Evolutionary conservation across 2,888 invertebrate genomes (phyloP), one percentile per base, ranked within the genome.

Genomic region (Andrena chrysosceles): DNA sequence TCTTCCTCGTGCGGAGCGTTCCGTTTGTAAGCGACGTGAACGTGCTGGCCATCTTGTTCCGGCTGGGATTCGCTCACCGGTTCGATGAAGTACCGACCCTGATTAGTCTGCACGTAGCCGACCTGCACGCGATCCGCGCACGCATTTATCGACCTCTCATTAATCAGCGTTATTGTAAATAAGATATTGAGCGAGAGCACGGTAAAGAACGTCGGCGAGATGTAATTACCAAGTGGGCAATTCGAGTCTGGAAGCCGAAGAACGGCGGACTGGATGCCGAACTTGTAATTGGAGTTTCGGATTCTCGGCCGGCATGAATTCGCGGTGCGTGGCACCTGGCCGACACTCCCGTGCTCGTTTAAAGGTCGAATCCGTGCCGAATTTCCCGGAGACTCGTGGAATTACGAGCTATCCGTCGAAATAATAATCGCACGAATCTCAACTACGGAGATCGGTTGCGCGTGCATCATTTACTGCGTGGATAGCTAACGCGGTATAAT

Each of bases 31-130:
- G 95, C 93, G 56, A 96, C 91, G 89, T 96, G 96, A 29, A 95
- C 94, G 85, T 95, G 95, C 76, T 95, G 95, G 0, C 95, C 95
- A 33, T 94, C 91, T 62, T 89, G 86, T 82, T 94, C 94, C 16
- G 95, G 94, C 67, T 92, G 91, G 79, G 95, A 95, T 56, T 95
- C 94, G 73, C 94, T 92, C 52, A 95, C 91, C 7, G 96, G 96
- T 90, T 96, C 96, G 74, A 96, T 95, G 87, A 95, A 95, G 91
- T 95, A 96, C 77, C 95, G 94, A 35, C 94, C 94, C 26, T 94
- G 93, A 81, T 94, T 91, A 2, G 95, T 94, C 78, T 94, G 93
- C 74, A 96, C 92, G 89, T 95, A 95, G 33, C 96, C 96, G 75
- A 94, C 95, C 96, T 95, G 85, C 73, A 68, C 70, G 77, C 71